A percentile compares a stretch with the other conserved stretches of the same genome.
Conservation (phyloP, 1,140 invertebrate species). For the Cyphomyrmex costatus region DNA sequence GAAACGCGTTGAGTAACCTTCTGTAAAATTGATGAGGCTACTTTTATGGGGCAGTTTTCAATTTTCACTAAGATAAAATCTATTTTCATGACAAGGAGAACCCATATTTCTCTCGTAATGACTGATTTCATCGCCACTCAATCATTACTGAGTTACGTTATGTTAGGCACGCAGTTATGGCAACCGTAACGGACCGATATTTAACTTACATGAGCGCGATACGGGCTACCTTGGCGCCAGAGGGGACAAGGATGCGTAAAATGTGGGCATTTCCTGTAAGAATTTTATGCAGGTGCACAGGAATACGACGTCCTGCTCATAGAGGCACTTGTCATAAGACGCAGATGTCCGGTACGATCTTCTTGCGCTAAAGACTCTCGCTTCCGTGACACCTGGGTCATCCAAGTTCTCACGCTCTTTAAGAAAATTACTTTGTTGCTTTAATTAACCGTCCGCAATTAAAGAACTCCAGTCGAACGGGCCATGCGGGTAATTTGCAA, state of each 20-base stretch:
- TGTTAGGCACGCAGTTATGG: neutral
- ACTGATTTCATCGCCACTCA: constrained; percentile 11
- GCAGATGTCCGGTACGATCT: constrained; percentile 73
- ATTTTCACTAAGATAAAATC: neutral
- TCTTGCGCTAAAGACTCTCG: constrained; percentile 23
- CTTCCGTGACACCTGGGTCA: constrained; percentile 74
- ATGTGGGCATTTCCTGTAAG: constrained; percentile 74
- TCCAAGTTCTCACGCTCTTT: constrained; percentile 66
- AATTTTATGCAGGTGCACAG: constrained; percentile 74
- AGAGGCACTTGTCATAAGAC: constrained; percentile 72
- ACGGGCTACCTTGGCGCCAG: constrained; percentile 21
- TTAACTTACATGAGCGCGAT: neutral
- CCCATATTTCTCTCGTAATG: neutral
- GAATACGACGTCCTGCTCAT: constrained; percentile 72
- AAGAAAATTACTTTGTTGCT: constrained; percentile 46
- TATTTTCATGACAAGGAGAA: constrained; percentile 8
- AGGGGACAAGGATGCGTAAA: constrained; percentile 20
- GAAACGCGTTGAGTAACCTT: neutral
- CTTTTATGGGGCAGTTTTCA: neutral
- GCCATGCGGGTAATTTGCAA: constrained; percentile 68
- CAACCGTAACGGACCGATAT: constrained; percentile 1
- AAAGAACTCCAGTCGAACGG: neutral
- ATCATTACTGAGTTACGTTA: neutral
- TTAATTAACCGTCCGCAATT: constrained; percentile 35
- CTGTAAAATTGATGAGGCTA: neutral